These are phyloP conservation scores for Istiophorus platypterus DNA, from an alignment of 2,113 vertebrate species.

Conservation along the genomic window DNA sequence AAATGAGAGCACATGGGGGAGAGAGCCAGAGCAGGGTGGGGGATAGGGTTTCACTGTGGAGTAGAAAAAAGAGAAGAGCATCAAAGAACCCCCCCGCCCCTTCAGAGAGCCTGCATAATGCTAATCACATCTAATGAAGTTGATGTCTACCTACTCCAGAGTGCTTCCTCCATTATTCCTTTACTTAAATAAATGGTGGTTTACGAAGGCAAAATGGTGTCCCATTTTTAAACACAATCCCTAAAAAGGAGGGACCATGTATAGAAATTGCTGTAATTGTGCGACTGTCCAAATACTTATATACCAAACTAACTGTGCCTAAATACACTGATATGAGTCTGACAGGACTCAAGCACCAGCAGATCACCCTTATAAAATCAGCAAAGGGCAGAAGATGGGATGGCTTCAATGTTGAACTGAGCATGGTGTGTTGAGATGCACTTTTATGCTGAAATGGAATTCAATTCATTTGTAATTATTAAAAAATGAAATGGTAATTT, in stretches of 20 bases:
- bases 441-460: too few relatives aligned
- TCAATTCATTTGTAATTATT: slow-evolving; percentile 13
- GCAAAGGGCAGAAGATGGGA: not conserved
- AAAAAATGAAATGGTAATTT: slow-evolving; percentile 31
- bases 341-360: slow-evolving; percentile 37
- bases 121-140: slow-evolving; percentile 81
- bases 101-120: slow-evolving; percentile 67
- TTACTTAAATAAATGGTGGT: slow-evolving; percentile 6
- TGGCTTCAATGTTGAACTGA: not conserved
- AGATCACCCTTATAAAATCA: slow-evolving; percentile 5
- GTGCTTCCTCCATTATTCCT: slow-evolving; percentile 51
- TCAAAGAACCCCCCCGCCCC: slow-evolving; percentile 70
- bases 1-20: slow-evolving; percentile 43
- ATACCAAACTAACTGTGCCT: slow-evolving; percentile 12
- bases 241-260: too few relatives aligned
- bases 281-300: too few relatives aligned
- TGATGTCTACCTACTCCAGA: slow-evolving; percentile 67
- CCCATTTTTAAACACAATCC: too few relatives aligned
- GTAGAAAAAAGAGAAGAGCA: slow-evolving; percentile 55
- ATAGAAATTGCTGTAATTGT: too few relatives aligned
- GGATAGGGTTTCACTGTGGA: slow-evolving; percentile 51
- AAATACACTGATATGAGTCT: slow-evolving; percentile 32
- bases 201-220: too few relatives aligned
- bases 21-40: slow-evolving; percentile 40
- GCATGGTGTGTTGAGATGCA: slow-evolving; percentile 15